Conservation (phyloP, 2,797 vertebrate species). For the Odontamblyopus lacepedii region DNA sequence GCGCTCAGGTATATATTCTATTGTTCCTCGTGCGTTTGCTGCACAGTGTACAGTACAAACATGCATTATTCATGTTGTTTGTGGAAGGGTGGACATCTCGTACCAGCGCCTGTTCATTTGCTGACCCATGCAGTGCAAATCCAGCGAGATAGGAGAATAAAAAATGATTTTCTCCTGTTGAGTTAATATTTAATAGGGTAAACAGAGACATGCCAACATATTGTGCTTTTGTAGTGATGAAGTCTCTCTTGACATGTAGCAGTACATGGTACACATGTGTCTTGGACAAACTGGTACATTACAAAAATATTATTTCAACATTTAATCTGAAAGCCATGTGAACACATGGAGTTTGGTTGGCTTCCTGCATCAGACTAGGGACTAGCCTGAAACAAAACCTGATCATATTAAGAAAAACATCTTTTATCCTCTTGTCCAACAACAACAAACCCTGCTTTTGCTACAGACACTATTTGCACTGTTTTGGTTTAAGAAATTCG, state of each 20-base stretch:
- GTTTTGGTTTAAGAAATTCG: not conserved
- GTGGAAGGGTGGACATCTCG: constrained; percentile 14
- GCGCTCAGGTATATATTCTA: constrained; percentile 3
- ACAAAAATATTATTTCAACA: not conserved
- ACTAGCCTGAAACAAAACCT: not conserved
- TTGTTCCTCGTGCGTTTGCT: constrained; percentile 4
- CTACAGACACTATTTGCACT: too few species aligned
- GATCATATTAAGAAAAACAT: not conserved
- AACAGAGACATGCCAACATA: constrained; percentile 19
- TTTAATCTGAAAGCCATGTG: not conserved
- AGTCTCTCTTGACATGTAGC: constrained; percentile 18
- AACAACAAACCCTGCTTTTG: not conserved
- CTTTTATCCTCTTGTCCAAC: not conserved
- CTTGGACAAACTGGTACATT: not conserved
- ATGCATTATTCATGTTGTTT: constrained; percentile 48
- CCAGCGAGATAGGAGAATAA: constrained; percentile 8
- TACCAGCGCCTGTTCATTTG: constrained; percentile 16
- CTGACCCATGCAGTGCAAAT: constrained; percentile 23
- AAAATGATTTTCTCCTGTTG: constrained; percentile 31
- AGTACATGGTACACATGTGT: not conserved
- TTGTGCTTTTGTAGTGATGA: constrained; percentile 10
- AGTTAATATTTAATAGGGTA: constrained; percentile 41
- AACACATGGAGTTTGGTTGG: not conserved
- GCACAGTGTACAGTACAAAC: not conserved
- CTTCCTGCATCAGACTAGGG: not conserved